phyloP scores from a whole-genome alignment of 2,888 invertebrate genomes.

The Crocallis elinguaria region DNA sequence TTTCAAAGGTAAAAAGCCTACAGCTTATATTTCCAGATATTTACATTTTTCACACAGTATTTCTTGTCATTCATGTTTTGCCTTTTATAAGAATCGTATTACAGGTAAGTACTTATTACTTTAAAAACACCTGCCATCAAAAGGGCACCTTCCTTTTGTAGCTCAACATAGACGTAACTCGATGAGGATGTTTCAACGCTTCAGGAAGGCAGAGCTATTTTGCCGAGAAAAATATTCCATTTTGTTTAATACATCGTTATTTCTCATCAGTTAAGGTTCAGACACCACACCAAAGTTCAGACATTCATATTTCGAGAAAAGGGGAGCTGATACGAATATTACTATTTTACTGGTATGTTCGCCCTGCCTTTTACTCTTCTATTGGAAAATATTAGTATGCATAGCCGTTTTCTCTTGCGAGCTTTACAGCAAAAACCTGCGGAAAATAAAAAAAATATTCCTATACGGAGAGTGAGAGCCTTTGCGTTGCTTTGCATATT shows the following conservation, averaged over 20 bases:
- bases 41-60: too few species aligned
- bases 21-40: too few species aligned
- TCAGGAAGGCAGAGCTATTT: too few species aligned
- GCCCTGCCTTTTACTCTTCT: constrained; percentile 1
- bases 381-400: constrained; percentile 24
- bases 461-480: not conserved
- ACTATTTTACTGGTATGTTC: constrained; percentile 6
- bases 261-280: not conserved
- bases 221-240: too few species aligned
- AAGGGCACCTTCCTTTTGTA: too few species aligned
- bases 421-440: constrained; percentile 9
- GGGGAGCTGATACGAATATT: not conserved
- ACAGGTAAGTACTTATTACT: too few species aligned
- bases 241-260: not conserved
- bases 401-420: constrained; percentile 14
- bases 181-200: too few species aligned
- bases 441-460: constrained; percentile 8
- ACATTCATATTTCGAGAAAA: constrained; percentile 1
- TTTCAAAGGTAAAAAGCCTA: too few species aligned
- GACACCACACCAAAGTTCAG: not conserved
- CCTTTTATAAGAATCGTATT: too few species aligned
- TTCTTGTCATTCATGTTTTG: too few species aligned
- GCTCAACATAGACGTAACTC: too few species aligned
- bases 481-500: constrained; percentile 20
- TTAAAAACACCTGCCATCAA: too few species aligned